Base-by-base conservation (phyloP, 2,888 invertebrate species). In the Meganola albula region DNA sequence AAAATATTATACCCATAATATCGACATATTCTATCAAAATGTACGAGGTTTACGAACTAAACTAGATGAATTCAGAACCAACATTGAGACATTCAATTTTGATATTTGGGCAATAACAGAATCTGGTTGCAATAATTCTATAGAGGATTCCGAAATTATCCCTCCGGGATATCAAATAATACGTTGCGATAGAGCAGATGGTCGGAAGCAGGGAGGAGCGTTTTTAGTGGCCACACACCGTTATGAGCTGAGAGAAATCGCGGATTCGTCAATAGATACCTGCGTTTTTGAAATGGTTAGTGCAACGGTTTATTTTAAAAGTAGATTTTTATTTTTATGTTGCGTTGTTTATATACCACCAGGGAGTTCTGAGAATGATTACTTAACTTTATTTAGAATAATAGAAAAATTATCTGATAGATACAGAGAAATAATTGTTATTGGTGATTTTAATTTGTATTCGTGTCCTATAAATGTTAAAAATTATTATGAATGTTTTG, bases 401-500 rank as follows among this genome's bases (percentile, higher is more conserved):
- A 23, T 35, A 12, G 30, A 35, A 35, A 12, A 27, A 12, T 24
- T 12, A 6, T 26, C 13, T 29, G n/a, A 11, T 24, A 34, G 13
- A 13, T 29, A 29, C 22, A 29, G 11, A 6, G 4, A 21, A 21
- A 20, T 27, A 12, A 21, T 27, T n/a, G 14, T 27, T 2, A 4
- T 30, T 11, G 30, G 30, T 3, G 30, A 30, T 16, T 30, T 16
- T 16, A 30, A 30, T 16, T 30, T 30, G 11, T n/a, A 30, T 13
- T 30, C 30, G 9, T 9, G 30, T 24, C 23, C 14, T 27, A 12
- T 22, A 9, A 16, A n/a, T 7, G 22, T 10, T 24, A 24, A 14
- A 24, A 13, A 23, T 1, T 31, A 25, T 31, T 31, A 26, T 22
- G 26, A 26, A 12, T 31, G 13, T 21, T 31, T 21, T 21, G 12